phyloP scores from a whole-genome alignment of 2,888 invertebrate species.

The Mythimna impura region DNA sequence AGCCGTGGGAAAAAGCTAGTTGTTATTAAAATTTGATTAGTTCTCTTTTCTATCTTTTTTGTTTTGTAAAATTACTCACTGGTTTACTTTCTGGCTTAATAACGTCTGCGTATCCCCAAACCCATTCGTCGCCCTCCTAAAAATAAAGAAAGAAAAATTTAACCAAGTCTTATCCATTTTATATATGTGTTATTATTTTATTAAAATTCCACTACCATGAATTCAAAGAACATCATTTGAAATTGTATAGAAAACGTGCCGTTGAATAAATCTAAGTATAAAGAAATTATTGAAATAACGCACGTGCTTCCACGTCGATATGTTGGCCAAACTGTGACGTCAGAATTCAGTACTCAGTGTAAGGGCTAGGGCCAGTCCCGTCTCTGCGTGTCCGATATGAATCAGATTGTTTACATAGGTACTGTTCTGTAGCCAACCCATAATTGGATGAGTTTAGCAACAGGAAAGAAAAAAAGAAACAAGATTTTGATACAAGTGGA shows the following conservation, averaged over 20 bases:
- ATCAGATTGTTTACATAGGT: neutral
- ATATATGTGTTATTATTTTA: neutral
- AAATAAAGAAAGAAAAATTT: neutral
- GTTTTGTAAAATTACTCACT: neutral
- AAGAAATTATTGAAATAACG: slow-evolving; percentile 1
- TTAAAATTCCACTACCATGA: neutral
- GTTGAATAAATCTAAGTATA: neutral
- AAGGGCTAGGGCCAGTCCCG: slow-evolving; percentile 18
- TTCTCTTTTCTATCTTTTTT: too few species aligned
- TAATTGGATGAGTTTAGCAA: too few species aligned
- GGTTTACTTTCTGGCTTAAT: neutral
- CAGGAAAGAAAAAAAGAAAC: too few species aligned
- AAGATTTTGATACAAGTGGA: too few species aligned
- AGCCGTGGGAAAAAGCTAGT: too few species aligned
- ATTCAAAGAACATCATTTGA: neutral
- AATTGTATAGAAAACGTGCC: neutral
- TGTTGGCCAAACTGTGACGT: slow-evolving; percentile 1
- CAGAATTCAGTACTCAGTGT: neutral
- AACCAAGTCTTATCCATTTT: too few species aligned
- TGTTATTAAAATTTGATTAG: too few species aligned
- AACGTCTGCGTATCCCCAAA: slow-evolving; percentile 16
- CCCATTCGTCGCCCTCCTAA: slow-evolving; percentile 9
- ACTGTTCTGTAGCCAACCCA: too few species aligned
- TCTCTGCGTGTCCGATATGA: neutral
- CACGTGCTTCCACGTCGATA: neutral